A percentile compares a stretch with the other conserved stretches of the same genome.
Evolutionary conservation across 2,797 vertebrate genomes (phyloP).

Genomic region (Falco rusticolus): DNA sequence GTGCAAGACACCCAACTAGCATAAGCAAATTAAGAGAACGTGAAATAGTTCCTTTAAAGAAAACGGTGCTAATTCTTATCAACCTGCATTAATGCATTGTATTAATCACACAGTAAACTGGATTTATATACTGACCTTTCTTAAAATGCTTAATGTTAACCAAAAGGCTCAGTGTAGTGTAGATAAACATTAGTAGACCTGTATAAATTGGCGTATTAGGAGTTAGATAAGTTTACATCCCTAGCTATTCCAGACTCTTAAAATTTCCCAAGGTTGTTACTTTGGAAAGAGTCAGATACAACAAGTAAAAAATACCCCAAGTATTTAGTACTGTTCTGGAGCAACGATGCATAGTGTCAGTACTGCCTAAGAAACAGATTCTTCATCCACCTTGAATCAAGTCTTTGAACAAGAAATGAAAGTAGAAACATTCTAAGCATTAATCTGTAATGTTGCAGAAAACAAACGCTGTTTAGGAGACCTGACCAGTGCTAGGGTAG

Average conservation of each 20-base stretch:
- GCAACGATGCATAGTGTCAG: fast-evolving
- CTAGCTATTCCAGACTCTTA: neutral
- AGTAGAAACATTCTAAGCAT: neutral
- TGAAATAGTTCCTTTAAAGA: neutral
- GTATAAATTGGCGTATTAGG: neutral
- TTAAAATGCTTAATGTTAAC: neutral
- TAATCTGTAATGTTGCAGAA: neutral
- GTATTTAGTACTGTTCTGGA: neutral
- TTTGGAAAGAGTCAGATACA: neutral
- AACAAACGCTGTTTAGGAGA: neutral
- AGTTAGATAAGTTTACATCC: neutral
- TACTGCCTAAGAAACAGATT: neutral
- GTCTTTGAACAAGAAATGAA: neutral
- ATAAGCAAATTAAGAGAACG: neutral
- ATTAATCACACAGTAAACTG: neutral
- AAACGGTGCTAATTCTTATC: neutral
- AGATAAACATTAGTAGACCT: neutral
- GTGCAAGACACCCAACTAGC: neutral
- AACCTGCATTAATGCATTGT: neutral
- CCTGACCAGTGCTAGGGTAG: neutral
- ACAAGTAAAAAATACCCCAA: neutral
- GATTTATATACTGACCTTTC: neutral
- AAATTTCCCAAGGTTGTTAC: neutral
- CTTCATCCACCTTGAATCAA: neutral
- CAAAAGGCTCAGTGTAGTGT: neutral